phyloP scores from a whole-genome alignment of 37 sponge, comb jelly and placozoan genomes.

The Beroe ovata region DNA sequence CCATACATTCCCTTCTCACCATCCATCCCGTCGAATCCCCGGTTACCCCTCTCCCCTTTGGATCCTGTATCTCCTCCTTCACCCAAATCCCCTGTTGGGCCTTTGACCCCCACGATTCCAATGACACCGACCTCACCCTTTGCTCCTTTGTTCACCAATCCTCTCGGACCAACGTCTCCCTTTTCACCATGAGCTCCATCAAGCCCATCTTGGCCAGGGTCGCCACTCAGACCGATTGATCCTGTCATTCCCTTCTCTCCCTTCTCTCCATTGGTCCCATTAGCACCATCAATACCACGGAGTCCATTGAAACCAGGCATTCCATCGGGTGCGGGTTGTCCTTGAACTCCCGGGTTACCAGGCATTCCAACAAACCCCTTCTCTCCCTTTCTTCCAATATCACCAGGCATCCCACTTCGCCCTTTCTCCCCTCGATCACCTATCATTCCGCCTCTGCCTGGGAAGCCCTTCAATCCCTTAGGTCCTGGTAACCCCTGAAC shows the following conservation, averaged over 20 bases:
- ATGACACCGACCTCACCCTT: slow-evolving; percentile 26
- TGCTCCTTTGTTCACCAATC: slow-evolving; percentile 22
- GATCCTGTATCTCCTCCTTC: background rate
- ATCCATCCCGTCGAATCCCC: slow-evolving; percentile 2
- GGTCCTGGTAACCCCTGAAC: background rate
- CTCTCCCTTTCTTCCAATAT: slow-evolving; percentile 22
- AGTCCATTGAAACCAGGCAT: background rate
- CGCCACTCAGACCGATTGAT: background rate
- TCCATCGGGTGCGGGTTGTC: slow-evolving; percentile 11
- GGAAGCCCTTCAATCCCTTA: slow-evolving; percentile 8
- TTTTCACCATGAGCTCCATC: background rate
- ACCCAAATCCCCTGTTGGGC: background rate
- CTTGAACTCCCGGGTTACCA: background rate
- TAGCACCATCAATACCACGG: slow-evolving; percentile 19
- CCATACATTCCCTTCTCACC: slow-evolving; percentile 38
- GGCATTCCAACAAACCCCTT: slow-evolving; percentile 28
- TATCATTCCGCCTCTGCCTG: background rate
- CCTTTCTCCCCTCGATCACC: slow-evolving; percentile 5
- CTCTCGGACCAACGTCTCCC: background rate
- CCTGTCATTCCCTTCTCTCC: slow-evolving; percentile 15
- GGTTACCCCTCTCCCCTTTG: slow-evolving; percentile 7
- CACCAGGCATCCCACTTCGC: slow-evolving; percentile 30
- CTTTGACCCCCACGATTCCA: slow-evolving; percentile 6
- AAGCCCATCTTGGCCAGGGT: background rate
- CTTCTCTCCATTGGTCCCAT: slow-evolving; percentile 34